These are phyloP conservation scores for Spheniscus mendiculus DNA, from an alignment of 2,113 vertebrate genomes.

Conservation along the genomic window DNA sequence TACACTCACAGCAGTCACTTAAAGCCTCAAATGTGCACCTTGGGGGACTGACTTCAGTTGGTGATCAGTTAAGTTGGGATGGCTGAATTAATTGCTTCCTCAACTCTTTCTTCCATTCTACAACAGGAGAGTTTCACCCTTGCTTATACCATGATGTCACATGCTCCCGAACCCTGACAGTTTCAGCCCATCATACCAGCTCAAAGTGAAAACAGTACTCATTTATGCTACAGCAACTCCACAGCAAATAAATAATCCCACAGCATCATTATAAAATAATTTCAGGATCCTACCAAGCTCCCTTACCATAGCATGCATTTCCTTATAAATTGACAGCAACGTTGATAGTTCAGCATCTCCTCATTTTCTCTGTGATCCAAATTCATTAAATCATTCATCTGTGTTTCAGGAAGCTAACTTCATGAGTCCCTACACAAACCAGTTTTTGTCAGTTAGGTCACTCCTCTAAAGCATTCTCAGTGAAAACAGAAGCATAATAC, in stretches of 20 bases:
- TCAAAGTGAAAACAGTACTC: neutral
- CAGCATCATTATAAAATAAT: neutral
- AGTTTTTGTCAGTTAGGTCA: neutral
- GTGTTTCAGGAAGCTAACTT: neutral
- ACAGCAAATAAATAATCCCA: neutral
- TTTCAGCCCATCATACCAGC: neutral
- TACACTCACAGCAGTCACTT: neutral
- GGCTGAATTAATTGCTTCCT: neutral
- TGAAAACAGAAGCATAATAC: neutral
- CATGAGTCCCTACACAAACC: neutral
- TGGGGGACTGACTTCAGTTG: neutral
- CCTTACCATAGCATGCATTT: neutral
- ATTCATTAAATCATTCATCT: neutral
- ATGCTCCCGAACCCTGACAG: neutral
- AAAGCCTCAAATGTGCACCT: neutral
- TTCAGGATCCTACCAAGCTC: neutral
- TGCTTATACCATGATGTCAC: neutral
- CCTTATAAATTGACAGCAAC: neutral
- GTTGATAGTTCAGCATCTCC: neutral
- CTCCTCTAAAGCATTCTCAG: neutral
- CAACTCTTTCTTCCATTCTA: neutral
- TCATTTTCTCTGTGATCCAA: neutral
- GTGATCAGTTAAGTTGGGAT: neutral
- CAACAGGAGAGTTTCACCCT: neutral
- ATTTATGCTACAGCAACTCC: neutral